Conservation (phyloP, 1,140 invertebrate genomes). For the Cherax destructor region DNA sequence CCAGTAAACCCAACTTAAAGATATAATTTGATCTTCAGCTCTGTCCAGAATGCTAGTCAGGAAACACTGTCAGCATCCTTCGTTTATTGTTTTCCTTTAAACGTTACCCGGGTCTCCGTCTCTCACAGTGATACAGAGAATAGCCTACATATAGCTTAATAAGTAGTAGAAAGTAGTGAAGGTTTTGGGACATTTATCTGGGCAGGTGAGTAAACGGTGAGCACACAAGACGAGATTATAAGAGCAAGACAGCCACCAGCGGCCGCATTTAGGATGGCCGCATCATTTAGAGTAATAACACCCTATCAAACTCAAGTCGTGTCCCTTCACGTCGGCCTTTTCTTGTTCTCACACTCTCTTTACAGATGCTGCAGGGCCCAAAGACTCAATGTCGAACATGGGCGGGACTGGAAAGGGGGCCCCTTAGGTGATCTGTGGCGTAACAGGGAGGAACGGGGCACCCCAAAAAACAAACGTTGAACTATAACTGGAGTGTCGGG, state of each 20-base stretch:
- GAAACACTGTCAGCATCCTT: not conserved
- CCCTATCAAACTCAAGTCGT: conserved; percentile 25
- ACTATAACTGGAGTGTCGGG: too few relatives aligned
- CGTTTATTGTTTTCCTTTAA: not conserved
- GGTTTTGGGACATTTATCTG: not conserved
- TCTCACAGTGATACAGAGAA: not conserved
- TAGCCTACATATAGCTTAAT: not conserved
- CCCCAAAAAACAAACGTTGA: too few relatives aligned
- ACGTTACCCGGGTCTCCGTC: not conserved
- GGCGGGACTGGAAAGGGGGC: not conserved
- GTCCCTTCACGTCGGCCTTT: conserved; percentile 34
- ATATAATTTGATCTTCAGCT: conserved; percentile 45
- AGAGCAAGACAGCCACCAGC: not conserved
- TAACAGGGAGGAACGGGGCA: too few relatives aligned
- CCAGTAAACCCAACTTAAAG: conserved; percentile 43
- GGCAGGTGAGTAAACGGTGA: not conserved
- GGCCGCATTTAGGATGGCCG: not conserved
- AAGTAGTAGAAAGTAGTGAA: not conserved
- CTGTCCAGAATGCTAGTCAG: not conserved
- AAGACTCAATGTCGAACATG: not conserved
- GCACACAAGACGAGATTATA: not conserved
- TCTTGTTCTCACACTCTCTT: conserved; percentile 41
- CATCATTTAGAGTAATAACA: conserved; percentile 50
- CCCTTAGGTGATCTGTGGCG: not conserved
- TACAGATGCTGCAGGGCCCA: not conserved